phyloP scores from a whole-genome alignment of 2,113 vertebrate species.

The Dasyurus viverrinus region DNA sequence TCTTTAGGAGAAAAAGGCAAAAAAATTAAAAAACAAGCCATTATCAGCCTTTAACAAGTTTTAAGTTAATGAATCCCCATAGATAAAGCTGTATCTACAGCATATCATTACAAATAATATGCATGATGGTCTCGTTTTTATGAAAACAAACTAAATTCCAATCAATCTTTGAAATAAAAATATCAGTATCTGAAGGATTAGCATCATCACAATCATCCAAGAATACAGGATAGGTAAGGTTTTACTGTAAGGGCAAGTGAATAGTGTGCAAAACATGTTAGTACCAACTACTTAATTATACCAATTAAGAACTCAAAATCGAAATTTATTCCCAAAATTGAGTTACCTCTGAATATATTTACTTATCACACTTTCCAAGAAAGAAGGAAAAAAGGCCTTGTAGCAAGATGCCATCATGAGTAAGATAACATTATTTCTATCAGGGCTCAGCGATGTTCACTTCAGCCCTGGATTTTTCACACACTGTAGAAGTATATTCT shows the following conservation, averaged over 20 bases:
- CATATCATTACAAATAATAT: not conserved
- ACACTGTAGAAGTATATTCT: not conserved
- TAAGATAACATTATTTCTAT: not conserved
- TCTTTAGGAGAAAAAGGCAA: not conserved
- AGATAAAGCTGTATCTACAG: not conserved
- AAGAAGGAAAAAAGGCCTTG: not conserved
- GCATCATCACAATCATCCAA: not conserved
- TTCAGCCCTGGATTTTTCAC: not conserved
- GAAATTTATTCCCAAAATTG: not conserved
- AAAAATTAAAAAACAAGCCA: not conserved
- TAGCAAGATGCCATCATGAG: not conserved
- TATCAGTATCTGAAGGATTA: not conserved
- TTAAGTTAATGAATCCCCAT: not conserved
- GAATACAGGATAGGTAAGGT: not conserved
- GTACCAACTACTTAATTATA: not conserved
- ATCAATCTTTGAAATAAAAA: not conserved
- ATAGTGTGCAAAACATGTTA: not conserved
- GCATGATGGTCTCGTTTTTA: not conserved
- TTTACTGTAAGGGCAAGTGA: not conserved
- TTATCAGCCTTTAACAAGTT: not conserved
- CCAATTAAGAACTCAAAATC: slow-evolving; percentile 2
- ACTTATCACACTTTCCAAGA: not conserved
- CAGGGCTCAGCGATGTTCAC: not conserved
- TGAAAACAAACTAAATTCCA: not conserved
- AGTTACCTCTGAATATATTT: not conserved